phyloP scores from a whole-genome alignment of 2,797 vertebrate genomes.

The Poeciliopsis presidionis region DNA sequence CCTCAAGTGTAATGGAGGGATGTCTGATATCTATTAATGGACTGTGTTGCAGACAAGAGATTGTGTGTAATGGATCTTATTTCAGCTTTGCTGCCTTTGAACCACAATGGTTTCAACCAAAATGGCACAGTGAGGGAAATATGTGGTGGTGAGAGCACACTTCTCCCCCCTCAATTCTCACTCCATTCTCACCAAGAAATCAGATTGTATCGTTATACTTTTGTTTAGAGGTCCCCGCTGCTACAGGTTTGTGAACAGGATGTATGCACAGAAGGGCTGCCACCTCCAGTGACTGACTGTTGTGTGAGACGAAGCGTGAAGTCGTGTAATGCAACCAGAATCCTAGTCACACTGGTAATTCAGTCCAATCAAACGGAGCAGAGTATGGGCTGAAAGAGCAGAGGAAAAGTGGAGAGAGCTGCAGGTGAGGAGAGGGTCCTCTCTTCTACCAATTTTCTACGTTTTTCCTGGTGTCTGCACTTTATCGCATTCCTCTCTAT shows the following conservation, averaged over 20 bases:
- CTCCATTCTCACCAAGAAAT: slow-evolving; percentile 26
- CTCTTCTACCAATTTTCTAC: slow-evolving; percentile 35
- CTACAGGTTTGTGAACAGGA: slow-evolving; percentile 61
- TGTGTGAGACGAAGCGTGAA: slow-evolving; percentile 70
- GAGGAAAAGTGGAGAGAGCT: slow-evolving; percentile 12
- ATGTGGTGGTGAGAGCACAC: slow-evolving; percentile 6
- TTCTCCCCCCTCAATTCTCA: slow-evolving; percentile 2
- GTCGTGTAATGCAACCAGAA: slow-evolving; percentile 56
- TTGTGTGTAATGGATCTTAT: slow-evolving; percentile 20
- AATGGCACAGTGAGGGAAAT: slow-evolving; percentile 16
- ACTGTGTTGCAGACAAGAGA: slow-evolving; percentile 24
- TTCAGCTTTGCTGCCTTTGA: slow-evolving; percentile 13
- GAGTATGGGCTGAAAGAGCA: background rate
- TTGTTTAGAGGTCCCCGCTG: slow-evolving; percentile 39
- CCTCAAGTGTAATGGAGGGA: slow-evolving; percentile 1
- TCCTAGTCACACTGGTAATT: slow-evolving; percentile 50
- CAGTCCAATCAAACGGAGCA: slow-evolving; percentile 18
- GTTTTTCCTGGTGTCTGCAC: slow-evolving; percentile 10
- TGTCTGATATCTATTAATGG: slow-evolving; percentile 16
- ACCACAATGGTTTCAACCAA: slow-evolving; percentile 2
- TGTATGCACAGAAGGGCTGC: slow-evolving; percentile 62
- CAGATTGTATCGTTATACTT: slow-evolving; percentile 30
- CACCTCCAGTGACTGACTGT: slow-evolving; percentile 54
- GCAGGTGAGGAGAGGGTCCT: slow-evolving; percentile 23
- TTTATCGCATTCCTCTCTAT: slow-evolving; percentile 8